Conservation (phyloP, 2,113 vertebrate genomes). For the Pomatorhinus ruficollis region DNA sequence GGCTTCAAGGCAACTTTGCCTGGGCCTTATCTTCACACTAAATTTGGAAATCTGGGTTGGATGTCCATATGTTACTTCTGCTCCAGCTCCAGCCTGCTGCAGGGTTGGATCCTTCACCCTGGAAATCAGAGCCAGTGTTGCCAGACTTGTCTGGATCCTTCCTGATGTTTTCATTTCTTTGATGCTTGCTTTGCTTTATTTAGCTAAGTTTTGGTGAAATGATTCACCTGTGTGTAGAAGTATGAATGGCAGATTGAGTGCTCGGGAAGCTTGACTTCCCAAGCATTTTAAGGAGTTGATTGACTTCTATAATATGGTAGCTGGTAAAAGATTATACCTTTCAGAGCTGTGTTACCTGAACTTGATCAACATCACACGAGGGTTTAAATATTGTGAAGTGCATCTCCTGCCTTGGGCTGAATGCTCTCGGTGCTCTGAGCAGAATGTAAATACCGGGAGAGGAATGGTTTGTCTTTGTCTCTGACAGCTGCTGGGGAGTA, state of each 20-base stretch:
- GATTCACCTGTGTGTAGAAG: constrained; percentile 56
- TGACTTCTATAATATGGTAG: constrained; percentile 51
- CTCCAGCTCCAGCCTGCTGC: neutral
- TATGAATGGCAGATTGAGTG: constrained; percentile 62
- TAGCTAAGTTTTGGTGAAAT: constrained; percentile 49
- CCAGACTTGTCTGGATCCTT: constrained; percentile 12
- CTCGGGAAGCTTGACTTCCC: constrained; percentile 44
- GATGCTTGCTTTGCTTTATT: constrained; percentile 51
- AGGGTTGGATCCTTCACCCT: neutral
- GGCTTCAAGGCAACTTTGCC: neutral
- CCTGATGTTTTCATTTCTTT: constrained; percentile 43
- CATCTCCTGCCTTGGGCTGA: neutral
- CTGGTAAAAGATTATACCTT: constrained; percentile 63
- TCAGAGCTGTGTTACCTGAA: constrained; percentile 53
- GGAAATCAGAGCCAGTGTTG: neutral
- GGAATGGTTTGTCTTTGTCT: neutral
- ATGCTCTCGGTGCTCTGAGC: neutral
- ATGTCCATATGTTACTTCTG: neutral
- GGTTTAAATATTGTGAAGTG: constrained; percentile 58
- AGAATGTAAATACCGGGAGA: neutral
- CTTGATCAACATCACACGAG: neutral
- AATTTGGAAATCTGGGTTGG: neutral
- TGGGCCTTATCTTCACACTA: neutral
- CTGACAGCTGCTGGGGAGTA: neutral
- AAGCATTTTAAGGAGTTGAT: constrained; percentile 44